Evolutionary conservation across 2,113 vertebrate species (phyloP), one percentile per base, ranked within the genome.

Genomic region (Gobius niger): DNA sequence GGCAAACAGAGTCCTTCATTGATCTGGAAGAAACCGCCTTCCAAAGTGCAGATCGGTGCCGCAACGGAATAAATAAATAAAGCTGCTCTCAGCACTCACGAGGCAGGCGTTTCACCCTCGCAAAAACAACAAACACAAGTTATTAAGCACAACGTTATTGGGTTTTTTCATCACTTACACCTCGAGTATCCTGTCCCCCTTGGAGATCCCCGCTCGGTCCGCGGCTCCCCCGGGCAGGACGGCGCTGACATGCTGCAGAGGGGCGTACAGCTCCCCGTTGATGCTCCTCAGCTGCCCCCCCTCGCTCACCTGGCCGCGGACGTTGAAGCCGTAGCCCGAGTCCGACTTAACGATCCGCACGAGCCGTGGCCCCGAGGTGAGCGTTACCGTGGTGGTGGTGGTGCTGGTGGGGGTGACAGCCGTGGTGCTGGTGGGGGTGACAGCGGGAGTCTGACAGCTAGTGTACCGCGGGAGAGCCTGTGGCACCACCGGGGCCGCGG

Each of bases 241-340:
- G 60, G 96, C 96, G 81, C 96, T 97, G 75, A 98, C 96, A 85
- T 98, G 96, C 93, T 98, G 96, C 87, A 98, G 94, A 63, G 96
- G 96, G 60, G 96, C 95, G 91, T 98, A 98, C 83, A 98, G 93
- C 83, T 98, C 95, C 47, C 96, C 96, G 94, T 97, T 94, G 87
- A 98, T 98, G 93, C 96, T 97, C 88, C 96, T 94, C 13, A 98
- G 94, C 67, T 98, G 96, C 14, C 96, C 96, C 65, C 96, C 96
- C 90, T 98, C 96, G 88, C 96, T 97, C 53, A 98, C 96, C 91
- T 98, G 96, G 5, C 96, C 96, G 75, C 96, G 94, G 50, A 98
- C 96, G 75, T 98, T 98, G 82, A 98, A 98, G 2, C 96, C 96
- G 76, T 98, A 98, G 10, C 96, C 96, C 18, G 95, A 96, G 67